Evolutionary conservation across 2,113 vertebrate species (phyloP).

Genomic region (Pygoscelis adeliae): DNA sequence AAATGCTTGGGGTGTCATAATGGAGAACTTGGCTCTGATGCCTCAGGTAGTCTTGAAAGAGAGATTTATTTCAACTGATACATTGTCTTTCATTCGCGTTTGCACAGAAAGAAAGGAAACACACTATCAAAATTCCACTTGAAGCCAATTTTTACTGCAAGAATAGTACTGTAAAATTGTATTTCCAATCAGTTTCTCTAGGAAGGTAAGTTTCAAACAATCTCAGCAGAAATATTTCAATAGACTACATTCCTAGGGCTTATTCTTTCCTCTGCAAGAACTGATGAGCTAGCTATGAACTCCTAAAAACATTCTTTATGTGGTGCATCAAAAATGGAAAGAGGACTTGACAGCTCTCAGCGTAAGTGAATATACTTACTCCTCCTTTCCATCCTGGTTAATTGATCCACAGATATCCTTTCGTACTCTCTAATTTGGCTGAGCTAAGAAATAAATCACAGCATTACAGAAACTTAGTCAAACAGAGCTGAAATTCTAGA

Average conservation of each 20-base stretch:
- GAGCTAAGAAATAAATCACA: neutral
- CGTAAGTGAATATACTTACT: neutral
- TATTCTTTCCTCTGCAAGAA: neutral
- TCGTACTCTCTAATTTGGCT: neutral
- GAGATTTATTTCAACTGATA: neutral
- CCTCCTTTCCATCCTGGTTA: neutral
- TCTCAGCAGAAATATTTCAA: neutral
- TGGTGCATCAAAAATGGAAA: neutral
- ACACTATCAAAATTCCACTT: neutral
- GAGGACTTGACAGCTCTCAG: neutral
- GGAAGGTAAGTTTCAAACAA: neutral
- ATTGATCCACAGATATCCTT: neutral
- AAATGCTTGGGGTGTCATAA: neutral
- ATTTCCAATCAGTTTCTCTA: neutral
- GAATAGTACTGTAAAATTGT: neutral
- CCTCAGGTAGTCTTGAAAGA: neutral
- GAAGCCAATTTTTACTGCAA: neutral
- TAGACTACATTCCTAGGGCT: neutral
- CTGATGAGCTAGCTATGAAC: neutral
- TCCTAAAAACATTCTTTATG: neutral
- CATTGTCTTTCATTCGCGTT: neutral
- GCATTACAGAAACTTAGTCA: neutral
- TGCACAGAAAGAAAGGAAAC: neutral
- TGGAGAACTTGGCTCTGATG: neutral
- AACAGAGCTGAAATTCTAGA: neutral